A percentile compares a stretch with the other conserved stretches of the same genome.
phyloP scores from a whole-genome alignment of 2,888 invertebrate species.

The Rhopalosiphum nymphaeae region DNA sequence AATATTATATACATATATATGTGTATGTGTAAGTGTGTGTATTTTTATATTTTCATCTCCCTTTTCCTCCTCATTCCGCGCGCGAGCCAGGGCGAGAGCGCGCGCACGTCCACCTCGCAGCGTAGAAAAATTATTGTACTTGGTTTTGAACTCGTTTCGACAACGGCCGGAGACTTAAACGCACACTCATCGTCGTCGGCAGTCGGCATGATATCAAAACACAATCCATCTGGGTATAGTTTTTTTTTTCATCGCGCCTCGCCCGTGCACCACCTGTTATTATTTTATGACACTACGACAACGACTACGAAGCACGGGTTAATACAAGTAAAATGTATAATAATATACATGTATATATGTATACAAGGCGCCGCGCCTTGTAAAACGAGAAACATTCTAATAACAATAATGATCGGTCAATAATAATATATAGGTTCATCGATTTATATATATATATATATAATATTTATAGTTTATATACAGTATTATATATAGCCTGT shows the following conservation, averaged over 20 bases:
- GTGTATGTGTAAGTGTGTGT: no score
- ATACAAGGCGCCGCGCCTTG: not conserved
- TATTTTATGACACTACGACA: constrained; percentile 18
- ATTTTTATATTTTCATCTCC: not conserved
- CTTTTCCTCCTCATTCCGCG: not conserved
- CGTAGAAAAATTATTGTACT: constrained; percentile 47
- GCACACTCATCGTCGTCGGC: constrained; percentile 53
- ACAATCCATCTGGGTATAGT: constrained; percentile 42
- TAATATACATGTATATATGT: not conserved
- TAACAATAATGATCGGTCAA: constrained; percentile 2
- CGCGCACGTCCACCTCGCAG: not conserved
- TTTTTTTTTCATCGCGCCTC: constrained; percentile 26
- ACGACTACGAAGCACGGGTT: constrained; percentile 23
- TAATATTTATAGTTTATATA: not conserved
- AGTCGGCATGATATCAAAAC: constrained; percentile 51
- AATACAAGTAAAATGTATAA: not conserved
- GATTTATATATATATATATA: not conserved
- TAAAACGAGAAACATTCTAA: not conserved
- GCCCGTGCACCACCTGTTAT: constrained; percentile 47
- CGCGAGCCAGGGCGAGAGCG: not conserved
- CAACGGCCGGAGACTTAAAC: constrained; percentile 56
- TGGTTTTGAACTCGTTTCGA: constrained; percentile 54
- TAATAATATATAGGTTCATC: not conserved
- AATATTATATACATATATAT: constrained; percentile 43
- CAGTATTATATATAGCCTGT: not conserved